phyloP scores from a whole-genome alignment of 35 echinoderm and acorn worm genomes.

The Patiria miniata region DNA sequence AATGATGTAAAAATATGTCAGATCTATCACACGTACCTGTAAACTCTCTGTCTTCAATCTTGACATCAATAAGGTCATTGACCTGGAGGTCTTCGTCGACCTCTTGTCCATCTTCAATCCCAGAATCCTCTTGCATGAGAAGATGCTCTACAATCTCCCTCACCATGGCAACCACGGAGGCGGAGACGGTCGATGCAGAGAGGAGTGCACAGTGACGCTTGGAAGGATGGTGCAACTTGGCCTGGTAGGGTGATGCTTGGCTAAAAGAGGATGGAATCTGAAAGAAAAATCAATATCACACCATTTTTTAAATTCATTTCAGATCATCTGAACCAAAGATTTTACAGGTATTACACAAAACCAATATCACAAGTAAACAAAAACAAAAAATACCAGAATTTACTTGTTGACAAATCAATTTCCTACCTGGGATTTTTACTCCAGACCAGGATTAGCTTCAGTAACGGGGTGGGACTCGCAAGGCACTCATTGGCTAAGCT shows the following conservation, averaged over 20 bases:
- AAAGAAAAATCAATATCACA: conserved; percentile 20
- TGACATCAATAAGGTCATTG: conserved; percentile 19
- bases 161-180: conserved; percentile 70
- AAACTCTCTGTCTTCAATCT: conserved; percentile 36
- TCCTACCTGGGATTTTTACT: conserved; percentile 74
- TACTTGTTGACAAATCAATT: too few species aligned
- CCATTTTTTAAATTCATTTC: too few species aligned
- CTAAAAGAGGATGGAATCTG: conserved; percentile 57
- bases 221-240: conserved; percentile 56
- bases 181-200: conserved; percentile 29
- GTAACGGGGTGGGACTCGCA: conserved; percentile 64
- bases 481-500: conserved; percentile 76
- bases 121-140: conserved; percentile 57
- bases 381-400: too few species aligned
- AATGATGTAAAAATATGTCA: too few species aligned
- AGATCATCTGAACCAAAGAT: too few species aligned
- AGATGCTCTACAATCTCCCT: conserved; percentile 81
- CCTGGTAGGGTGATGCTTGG: conserved; percentile 70
- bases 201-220: conserved; percentile 59
- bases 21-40: neutral
- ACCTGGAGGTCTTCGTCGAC: neutral
- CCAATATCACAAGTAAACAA: too few species aligned
- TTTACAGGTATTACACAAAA: too few species aligned
- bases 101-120: conserved; percentile 24
- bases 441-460: conserved; percentile 72